phyloP scores from a whole-genome alignment of 2,113 vertebrate genomes.

The Scolopax mira region DNA sequence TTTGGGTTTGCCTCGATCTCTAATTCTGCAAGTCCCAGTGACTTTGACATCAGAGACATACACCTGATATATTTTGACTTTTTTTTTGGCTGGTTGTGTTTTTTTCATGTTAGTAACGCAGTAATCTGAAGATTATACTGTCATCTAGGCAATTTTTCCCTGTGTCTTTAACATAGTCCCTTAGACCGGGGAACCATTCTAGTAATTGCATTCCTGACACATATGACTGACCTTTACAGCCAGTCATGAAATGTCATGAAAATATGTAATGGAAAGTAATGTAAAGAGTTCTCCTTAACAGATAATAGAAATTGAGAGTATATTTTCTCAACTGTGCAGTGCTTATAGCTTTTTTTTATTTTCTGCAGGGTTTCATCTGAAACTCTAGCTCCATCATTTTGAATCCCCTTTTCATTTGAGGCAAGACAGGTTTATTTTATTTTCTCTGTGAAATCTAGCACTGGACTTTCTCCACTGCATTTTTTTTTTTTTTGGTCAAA shows the following conservation, averaged over 20 bases:
- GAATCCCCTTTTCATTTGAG: neutral
- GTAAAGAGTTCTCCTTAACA: neutral
- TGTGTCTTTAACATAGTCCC: neutral
- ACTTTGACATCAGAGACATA: neutral
- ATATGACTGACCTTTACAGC: neutral
- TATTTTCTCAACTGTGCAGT: neutral
- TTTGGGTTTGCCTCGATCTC: neutral
- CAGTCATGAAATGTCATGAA: neutral
- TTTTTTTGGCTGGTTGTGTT: too few species aligned
- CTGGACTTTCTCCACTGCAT: neutral
- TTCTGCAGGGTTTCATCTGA: neutral
- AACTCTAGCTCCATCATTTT: neutral
- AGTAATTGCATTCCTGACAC: neutral
- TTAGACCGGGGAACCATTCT: neutral
- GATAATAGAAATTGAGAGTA: neutral
- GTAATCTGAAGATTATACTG: neutral
- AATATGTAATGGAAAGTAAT: neutral
- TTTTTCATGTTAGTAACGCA: neutral
- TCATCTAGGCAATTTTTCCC: neutral
- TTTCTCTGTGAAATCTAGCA: neutral
- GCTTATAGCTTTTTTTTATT: neutral
- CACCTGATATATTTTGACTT: neutral
- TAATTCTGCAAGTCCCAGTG: neutral
- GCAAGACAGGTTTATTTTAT: conserved; percentile 5
- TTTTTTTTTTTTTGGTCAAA: neutral